phyloP scores from a whole-genome alignment of 2,113 vertebrate genomes.

The Vanacampus margaritifer region DNA sequence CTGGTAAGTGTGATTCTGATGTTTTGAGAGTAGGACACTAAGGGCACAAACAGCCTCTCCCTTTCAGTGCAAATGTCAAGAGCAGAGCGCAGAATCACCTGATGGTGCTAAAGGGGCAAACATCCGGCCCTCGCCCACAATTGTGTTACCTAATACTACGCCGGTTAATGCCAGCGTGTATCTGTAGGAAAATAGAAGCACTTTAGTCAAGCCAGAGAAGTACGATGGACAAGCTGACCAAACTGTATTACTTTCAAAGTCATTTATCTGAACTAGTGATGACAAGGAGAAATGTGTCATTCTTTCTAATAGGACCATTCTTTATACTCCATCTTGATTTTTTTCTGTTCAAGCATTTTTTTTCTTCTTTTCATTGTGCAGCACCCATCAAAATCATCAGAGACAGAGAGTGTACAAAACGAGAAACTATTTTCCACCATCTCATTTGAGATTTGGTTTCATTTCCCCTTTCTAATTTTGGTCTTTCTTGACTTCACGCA shows the following conservation, averaged over 20 bases:
- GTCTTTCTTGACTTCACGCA: background rate
- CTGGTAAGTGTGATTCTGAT: background rate
- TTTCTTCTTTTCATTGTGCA: background rate
- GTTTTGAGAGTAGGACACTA: background rate
- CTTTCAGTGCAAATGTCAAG: slow-evolving; percentile 46
- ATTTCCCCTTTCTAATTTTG: slow-evolving; percentile 21
- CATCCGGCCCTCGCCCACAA: slow-evolving; percentile 26
- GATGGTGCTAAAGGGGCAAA: slow-evolving; percentile 34
- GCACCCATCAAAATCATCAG: slow-evolving; percentile 7
- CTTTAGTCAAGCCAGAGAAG: background rate
- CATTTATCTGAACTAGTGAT: background rate
- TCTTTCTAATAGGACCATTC: background rate
- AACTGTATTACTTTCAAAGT: background rate
- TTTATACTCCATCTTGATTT: background rate
- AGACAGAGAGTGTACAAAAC: background rate
- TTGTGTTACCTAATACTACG: slow-evolving; percentile 40
- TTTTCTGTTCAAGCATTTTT: background rate
- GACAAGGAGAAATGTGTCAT: background rate
- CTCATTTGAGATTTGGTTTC: background rate
- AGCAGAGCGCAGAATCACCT: slow-evolving; percentile 22
- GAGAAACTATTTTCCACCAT: background rate
- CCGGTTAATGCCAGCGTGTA: slow-evolving; percentile 30
- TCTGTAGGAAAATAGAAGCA: slow-evolving; percentile 9
- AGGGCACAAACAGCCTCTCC: slow-evolving; percentile 13
- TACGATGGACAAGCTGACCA: background rate